phyloP scores from a whole-genome alignment of 2,113 vertebrate genomes.

The Cephalopterus ornatus region DNA sequence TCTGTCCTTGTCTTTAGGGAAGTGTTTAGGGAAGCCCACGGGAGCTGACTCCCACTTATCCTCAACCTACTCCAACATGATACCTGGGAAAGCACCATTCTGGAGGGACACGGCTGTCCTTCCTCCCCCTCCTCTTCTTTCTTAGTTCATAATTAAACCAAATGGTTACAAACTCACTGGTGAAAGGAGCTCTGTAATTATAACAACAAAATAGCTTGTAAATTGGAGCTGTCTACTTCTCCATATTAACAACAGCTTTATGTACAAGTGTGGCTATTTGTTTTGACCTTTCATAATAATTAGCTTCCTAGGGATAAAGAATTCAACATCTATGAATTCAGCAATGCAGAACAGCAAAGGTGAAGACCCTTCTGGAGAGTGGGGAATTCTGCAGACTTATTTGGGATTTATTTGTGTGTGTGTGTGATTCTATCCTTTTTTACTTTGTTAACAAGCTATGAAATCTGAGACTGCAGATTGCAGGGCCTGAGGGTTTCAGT shows the following conservation, averaged over 20 bases:
- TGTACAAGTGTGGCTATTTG: constrained; percentile 28
- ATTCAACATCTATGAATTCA: constrained; percentile 36
- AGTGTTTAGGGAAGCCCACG: background rate
- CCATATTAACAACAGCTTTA: constrained; percentile 36
- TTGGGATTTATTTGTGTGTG: background rate
- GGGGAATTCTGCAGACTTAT: constrained; percentile 27
- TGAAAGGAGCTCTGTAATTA: constrained; percentile 64
- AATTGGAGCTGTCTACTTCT: constrained; percentile 53
- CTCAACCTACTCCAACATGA: background rate
- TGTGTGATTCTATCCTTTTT: background rate
- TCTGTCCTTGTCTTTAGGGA: background rate
- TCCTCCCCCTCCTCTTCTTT: constrained; percentile 40
- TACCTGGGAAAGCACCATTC: background rate
- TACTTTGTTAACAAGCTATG: background rate
- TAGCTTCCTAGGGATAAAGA: constrained; percentile 51
- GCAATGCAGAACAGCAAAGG: constrained; percentile 20
- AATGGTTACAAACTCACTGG: constrained; percentile 33
- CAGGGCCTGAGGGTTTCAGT: background rate
- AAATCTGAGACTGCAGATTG: background rate
- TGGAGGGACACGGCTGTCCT: background rate
- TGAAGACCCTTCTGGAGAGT: constrained; percentile 22
- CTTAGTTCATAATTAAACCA: constrained; percentile 37
- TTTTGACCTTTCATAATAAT: constrained; percentile 67
- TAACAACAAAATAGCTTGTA: constrained; percentile 63
- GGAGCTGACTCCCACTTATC: background rate